Percentiles rank a stretch among this genome's conserved stretches.
phyloP scores from a whole-genome alignment of 2,113 vertebrate genomes.

The Catharus bicknelli region DNA sequence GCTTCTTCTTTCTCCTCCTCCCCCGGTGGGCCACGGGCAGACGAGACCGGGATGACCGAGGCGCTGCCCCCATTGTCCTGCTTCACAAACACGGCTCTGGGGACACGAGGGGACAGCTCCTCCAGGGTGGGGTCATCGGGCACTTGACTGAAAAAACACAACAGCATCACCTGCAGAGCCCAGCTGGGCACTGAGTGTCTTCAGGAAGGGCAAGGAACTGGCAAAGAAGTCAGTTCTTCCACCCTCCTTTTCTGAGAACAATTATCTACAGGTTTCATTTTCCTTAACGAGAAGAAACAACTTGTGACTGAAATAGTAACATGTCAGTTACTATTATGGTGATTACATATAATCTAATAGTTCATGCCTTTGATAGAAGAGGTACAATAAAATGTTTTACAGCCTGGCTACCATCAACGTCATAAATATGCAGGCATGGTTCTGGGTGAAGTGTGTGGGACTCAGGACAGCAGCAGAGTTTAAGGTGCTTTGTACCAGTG shows the following conservation, averaged over 20 bases:
- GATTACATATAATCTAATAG: not conserved
- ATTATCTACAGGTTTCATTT: not conserved
- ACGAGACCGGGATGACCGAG: slow-evolving; percentile 56
- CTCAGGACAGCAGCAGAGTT: not conserved
- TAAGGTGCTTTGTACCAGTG: not conserved
- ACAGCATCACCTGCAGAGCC: not conserved
- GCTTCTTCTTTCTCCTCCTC: slow-evolving; percentile 77
- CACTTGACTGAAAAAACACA: slow-evolving; percentile 80
- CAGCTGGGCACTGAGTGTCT: not conserved
- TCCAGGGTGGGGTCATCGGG: slow-evolving; percentile 68
- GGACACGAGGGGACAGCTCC: slow-evolving; percentile 70
- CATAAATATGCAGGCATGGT: not conserved
- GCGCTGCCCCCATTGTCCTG: slow-evolving; percentile 52
- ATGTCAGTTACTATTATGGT: not conserved
- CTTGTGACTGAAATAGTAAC: not conserved
- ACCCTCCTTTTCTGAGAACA: not conserved
- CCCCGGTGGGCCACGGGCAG: slow-evolving; percentile 62
- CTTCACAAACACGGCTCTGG: slow-evolving; percentile 60
- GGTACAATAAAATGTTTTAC: not conserved
- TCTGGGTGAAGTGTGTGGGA: not conserved
- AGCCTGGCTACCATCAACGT: not conserved
- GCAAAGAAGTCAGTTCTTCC: not conserved
- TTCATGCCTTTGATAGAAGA: not conserved
- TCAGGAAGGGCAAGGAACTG: not conserved
- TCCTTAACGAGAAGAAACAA: not conserved